These are phyloP conservation scores for Labeo catla DNA, from an alignment of 2,113 vertebrate species.

Conservation along the genomic window DNA sequence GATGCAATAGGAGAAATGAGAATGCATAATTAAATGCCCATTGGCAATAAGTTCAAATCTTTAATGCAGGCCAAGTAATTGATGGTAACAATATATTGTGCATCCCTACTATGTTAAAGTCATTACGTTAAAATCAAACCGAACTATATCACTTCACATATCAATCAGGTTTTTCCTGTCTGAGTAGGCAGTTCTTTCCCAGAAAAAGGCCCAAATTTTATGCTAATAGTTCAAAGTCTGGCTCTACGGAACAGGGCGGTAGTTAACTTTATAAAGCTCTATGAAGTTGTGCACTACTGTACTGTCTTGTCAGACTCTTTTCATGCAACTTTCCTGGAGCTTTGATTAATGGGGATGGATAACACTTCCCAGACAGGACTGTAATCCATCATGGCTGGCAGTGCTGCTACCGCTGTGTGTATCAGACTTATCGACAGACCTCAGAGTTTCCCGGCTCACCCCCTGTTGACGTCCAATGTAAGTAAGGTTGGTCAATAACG, in stretches of 20 bases:
- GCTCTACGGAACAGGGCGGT: not conserved
- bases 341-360: constrained; percentile 17
- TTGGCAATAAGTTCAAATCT: not conserved
- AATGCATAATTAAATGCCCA: not conserved
- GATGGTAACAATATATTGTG: not conserved
- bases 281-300: not conserved
- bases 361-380: constrained; percentile 23
- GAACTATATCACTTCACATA: not conserved
- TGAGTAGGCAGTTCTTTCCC: not conserved
- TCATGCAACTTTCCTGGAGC: not conserved
- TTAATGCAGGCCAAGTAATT: not conserved
- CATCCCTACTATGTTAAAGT: not conserved
- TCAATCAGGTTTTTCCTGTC: not conserved
- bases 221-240: not conserved
- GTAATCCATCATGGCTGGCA: constrained; percentile 36
- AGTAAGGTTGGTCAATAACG: constrained; percentile 43
- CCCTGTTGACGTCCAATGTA: constrained; percentile 45
- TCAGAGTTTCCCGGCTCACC: not conserved
- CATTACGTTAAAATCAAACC: not conserved
- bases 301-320: not conserved
- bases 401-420: constrained; percentile 15
- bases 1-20: not conserved
- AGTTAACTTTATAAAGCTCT: not conserved
- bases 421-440: constrained; percentile 50
- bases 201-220: not conserved